Conservation (phyloP, 2,888 invertebrate species). For the Pseudoips prasinana region DNA sequence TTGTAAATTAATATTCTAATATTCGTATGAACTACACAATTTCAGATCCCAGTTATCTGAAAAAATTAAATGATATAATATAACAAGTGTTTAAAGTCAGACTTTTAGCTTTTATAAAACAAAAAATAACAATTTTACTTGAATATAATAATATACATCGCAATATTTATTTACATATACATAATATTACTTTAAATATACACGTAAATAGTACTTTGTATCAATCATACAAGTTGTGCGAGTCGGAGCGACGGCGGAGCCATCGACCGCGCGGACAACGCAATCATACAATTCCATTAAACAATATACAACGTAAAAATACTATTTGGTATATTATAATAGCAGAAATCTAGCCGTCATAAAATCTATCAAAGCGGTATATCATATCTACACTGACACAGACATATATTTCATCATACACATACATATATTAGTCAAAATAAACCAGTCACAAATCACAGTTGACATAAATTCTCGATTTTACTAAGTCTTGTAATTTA, state of each 20-base stretch:
- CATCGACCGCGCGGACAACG: constrained; percentile 37
- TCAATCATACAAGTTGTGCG: constrained; percentile 56
- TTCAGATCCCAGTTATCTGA: constrained; percentile 70
- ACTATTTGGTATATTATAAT: constrained; percentile 80
- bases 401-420: constrained; percentile 60
- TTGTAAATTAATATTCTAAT: constrained; percentile 55
- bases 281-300: constrained; percentile 67
- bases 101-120: constrained; percentile 77
- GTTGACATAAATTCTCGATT: constrained; percentile 81
- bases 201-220: constrained; percentile 74
- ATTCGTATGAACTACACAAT: constrained; percentile 62
- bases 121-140: constrained; percentile 76
- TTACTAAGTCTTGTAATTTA: constrained; percentile 78
- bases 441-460: constrained; percentile 81
- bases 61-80: constrained; percentile 63
- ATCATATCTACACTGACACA: constrained; percentile 68
- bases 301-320: constrained; percentile 80
- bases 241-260: constrained; percentile 2
- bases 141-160: constrained; percentile 77
- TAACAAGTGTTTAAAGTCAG: constrained; percentile 80
- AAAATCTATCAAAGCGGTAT: constrained; percentile 75
- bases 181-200: constrained; percentile 75
- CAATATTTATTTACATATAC: constrained; percentile 80
- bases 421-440: constrained; percentile 74
- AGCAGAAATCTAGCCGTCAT: constrained; percentile 78